phyloP scores from a whole-genome alignment of 2,113 vertebrate species.

The Sterrhoptilus dennistouni region DNA sequence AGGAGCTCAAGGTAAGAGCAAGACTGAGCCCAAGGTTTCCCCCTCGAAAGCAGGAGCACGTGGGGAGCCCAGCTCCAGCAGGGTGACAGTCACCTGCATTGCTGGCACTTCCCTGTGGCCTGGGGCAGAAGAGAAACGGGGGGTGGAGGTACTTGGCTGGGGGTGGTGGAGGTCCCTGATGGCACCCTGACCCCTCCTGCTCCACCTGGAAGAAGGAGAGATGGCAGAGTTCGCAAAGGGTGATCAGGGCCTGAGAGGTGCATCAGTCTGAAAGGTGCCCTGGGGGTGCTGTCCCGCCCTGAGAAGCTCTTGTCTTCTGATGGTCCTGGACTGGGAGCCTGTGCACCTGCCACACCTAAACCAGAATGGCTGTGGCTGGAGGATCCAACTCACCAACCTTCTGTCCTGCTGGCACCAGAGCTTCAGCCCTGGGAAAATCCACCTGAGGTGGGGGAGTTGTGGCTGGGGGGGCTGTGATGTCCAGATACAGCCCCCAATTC shows the following conservation, averaged over 20 bases:
- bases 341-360: background rate
- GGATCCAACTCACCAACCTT: background rate
- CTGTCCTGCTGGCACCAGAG: background rate
- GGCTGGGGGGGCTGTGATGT: background rate
- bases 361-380: fast-evolving
- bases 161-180: background rate
- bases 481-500: background rate
- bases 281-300: background rate
- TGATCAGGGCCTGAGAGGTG: background rate
- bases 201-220: background rate
- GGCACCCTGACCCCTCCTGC: background rate
- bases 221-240: background rate
- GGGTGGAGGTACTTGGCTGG: background rate
- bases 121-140: background rate
- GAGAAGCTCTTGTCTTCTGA: background rate
- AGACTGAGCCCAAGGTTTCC: background rate
- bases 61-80: fast-evolving
- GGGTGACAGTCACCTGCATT: background rate
- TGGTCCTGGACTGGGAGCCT: background rate
- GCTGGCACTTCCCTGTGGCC: background rate
- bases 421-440: background rate
- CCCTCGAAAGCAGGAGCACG: fast-evolving
- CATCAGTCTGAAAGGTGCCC: background rate
- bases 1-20: constrained; percentile 20
- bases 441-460: background rate